Conservation (phyloP, 2,888 invertebrate genomes). For the Drosophila ezoana region DNA sequence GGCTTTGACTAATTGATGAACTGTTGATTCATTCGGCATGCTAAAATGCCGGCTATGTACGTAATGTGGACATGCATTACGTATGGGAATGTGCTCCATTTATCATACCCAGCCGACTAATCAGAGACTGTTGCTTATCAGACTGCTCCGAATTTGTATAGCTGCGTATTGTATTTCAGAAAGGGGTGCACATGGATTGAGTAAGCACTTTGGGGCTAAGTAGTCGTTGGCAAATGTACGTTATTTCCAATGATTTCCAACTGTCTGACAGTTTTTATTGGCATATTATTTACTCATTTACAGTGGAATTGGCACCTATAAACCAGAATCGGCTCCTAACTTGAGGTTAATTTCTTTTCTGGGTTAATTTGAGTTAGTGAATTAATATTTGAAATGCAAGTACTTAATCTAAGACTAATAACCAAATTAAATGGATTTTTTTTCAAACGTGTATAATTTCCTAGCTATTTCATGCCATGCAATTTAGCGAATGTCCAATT, state of each 20-base stretch:
- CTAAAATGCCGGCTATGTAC: slow-evolving; percentile 43
- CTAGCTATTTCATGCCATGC: slow-evolving; percentile 16
- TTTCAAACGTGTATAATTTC: not conserved
- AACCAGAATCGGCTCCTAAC: too few relatives aligned
- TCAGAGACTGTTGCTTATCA: slow-evolving; percentile 50
- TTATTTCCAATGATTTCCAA: slow-evolving; percentile 24
- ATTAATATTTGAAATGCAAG: too few relatives aligned
- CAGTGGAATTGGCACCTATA: not conserved
- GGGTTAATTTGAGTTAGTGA: too few relatives aligned
- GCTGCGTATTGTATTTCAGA: slow-evolving; percentile 22
- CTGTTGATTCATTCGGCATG: slow-evolving; percentile 60
- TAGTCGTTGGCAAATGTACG: not conserved
- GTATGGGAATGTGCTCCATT: slow-evolving; percentile 31
- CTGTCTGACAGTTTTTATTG: slow-evolving; percentile 5
- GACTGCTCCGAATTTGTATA: slow-evolving; percentile 19
- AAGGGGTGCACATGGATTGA: slow-evolving; percentile 27
- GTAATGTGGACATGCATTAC: slow-evolving; percentile 1
- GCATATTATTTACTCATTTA: not conserved
- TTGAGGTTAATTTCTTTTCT: too few relatives aligned
- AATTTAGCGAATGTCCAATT: slow-evolving; percentile 54
- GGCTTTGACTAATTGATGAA: slow-evolving; percentile 57
- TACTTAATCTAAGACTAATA: too few relatives aligned
- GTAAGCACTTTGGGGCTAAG: slow-evolving; percentile 10
- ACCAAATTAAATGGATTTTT: too few relatives aligned
- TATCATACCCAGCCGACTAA: slow-evolving; percentile 41